Evolutionary conservation across 2,888 invertebrate species (phyloP).

Genomic region (Aphodius granarius): DNA sequence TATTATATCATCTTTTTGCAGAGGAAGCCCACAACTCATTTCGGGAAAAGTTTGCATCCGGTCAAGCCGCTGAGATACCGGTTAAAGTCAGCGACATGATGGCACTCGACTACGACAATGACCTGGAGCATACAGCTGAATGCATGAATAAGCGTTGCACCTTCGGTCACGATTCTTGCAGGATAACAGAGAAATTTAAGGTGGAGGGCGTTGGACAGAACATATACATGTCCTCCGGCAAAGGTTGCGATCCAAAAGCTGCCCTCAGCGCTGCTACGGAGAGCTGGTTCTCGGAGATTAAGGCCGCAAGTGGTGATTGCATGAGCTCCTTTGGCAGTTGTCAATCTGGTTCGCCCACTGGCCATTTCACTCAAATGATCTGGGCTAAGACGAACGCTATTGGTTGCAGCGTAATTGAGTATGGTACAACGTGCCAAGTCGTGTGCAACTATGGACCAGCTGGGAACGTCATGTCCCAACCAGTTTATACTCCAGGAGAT

Average conservation of each 20-base stretch:
- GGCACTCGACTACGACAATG: constrained; percentile 14
- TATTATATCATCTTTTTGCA: no score
- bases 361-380: constrained; percentile 15
- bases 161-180: constrained; percentile 13
- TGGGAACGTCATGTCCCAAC: constrained; percentile 10
- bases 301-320: background rate
- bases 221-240: background rate
- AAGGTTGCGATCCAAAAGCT: background rate
- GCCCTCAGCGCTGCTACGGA: background rate
- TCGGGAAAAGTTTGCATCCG: constrained; percentile 17
- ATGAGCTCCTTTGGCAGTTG: background rate
- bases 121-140: constrained; percentile 10
- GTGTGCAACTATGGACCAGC: constrained; percentile 19
- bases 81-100: constrained; percentile 4
- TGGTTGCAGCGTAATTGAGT: constrained; percentile 16
- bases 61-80: background rate
- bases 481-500: constrained; percentile 7
- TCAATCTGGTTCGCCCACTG: background rate
- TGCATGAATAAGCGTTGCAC: constrained; percentile 13
- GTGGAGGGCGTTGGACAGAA: constrained; percentile 4
- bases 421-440: constrained; percentile 8
- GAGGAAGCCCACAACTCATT: constrained; percentile 12
- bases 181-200: constrained; percentile 11
- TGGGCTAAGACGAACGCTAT: constrained; percentile 18
- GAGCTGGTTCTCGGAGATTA: constrained; percentile 12